Percentiles rank a stretch among this genome's conserved stretches.
These are phyloP conservation scores for Cynocephalus volans DNA, from an alignment of 2,113 vertebrate species.

Conservation along the genomic window DNA sequence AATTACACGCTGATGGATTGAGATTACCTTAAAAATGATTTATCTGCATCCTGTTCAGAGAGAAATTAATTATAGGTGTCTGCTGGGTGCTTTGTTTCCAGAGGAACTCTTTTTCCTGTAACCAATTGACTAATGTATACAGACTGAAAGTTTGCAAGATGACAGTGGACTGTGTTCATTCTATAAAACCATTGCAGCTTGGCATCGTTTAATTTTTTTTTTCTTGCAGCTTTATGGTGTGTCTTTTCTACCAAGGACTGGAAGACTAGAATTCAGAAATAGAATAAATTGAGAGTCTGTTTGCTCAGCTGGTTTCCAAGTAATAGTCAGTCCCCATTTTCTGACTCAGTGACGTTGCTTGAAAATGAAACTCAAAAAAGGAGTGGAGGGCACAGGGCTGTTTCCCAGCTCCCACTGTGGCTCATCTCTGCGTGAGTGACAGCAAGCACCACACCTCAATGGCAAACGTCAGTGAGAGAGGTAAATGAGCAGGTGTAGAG, in stretches of 20 bases:
- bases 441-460: neutral
- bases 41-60: conserved; percentile 11
- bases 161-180: neutral
- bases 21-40: conserved; percentile 52
- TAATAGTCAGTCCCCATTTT: neutral
- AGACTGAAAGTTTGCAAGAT: conserved; percentile 39
- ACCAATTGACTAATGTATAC: conserved; percentile 9
- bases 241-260: neutral
- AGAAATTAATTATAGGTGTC: conserved; percentile 43
- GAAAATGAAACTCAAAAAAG: conserved; percentile 27
- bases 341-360: conserved; percentile 10
- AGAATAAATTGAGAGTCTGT: conserved; percentile 42
- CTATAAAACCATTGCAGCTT: conserved; percentile 10
- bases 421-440: accelerated
- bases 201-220: neutral
- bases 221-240: neutral
- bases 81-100: conserved; percentile 5
- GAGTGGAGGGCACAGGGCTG: neutral
- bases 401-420: neutral
- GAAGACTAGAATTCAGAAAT: conserved; percentile 47
- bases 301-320: conserved; percentile 57
- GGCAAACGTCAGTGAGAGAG: neutral
- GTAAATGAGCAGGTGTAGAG: neutral
- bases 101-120: conserved; percentile 24
- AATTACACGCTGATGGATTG: conserved; percentile 32